phyloP scores from a whole-genome alignment of 2,113 vertebrate genomes.

The Tor tambroides region DNA sequence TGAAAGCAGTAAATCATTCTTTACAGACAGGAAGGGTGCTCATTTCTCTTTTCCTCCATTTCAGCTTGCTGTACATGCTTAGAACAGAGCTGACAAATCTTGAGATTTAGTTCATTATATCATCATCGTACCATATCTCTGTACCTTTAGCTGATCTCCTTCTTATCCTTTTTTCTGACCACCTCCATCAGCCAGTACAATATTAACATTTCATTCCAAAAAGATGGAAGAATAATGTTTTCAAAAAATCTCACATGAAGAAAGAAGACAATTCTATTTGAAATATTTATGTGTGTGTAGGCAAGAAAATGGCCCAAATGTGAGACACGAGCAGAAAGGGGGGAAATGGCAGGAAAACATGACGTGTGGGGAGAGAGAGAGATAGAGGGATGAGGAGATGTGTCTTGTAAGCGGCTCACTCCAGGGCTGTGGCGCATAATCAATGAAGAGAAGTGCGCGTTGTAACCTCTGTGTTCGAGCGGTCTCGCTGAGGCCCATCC shows the following conservation, averaged over 20 bases:
- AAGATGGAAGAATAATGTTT: constrained; percentile 69
- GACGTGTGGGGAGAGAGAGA: constrained; percentile 50
- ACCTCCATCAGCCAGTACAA: constrained; percentile 4
- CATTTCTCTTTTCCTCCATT: constrained; percentile 9
- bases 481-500: constrained; percentile 73
- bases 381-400: constrained; percentile 63
- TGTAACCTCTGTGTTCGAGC: constrained; percentile 70
- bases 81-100: background rate
- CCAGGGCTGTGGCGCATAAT: constrained; percentile 75
- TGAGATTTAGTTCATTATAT: constrained; percentile 3
- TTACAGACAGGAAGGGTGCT: background rate
- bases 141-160: background rate
- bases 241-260: constrained; percentile 45
- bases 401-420: constrained; percentile 73
- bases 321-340: constrained; percentile 45
- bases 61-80: background rate
- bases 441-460: constrained; percentile 76
- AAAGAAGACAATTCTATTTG: constrained; percentile 58
- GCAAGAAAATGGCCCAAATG: constrained; percentile 71
- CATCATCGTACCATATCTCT: background rate
- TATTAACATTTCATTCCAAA: constrained; percentile 75
- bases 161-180: background rate
- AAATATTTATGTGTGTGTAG: constrained; percentile 75
- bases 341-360: constrained; percentile 56
- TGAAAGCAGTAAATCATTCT: constrained; percentile 28